Evolutionary conservation across 2,888 invertebrate genomes (phyloP), one percentile per base, ranked within the genome.

Genomic region (Melanotus villosus): DNA sequence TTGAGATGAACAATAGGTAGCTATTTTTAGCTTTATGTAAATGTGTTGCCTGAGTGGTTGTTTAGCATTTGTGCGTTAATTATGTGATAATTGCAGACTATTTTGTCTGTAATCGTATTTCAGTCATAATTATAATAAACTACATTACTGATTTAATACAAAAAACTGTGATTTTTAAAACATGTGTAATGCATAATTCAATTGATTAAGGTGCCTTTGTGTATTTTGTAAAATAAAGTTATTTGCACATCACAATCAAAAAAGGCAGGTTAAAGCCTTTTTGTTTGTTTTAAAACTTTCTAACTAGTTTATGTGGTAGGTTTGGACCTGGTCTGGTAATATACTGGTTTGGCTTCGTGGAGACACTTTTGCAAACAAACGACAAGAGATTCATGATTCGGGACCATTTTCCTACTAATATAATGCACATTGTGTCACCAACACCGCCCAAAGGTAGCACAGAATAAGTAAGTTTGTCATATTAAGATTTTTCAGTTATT

Each of bases 251-350:
- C 2, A 45, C 19, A 47, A 1, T 23, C 23, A 12, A 52, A 26
- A 10, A 41, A 26, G 50, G 32, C 21, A 18, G 56, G 2, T 45
- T 36, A n/a, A n/a, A n/a, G n/a, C n/a, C n/a, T n/a, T n/a, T n/a
- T n/a, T n/a, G n/a, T n/a, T n/a, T n/a, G n/a, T n/a, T n/a, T n/a
- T 16, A 10, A 32, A 12, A 43, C 32, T 38, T n/a, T 23, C 23
- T 52, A 52, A 32, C 32, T 6, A 23, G 1, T 18, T 56, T 60
- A 10, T 58, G 26, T 41, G 0, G 14, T 75, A 90, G 97, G 80
- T 98, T 97, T 88, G 98, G 98, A 1, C 91, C 97, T 30, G 98
- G 97, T 0, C 87, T 97, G 75, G 95, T 98, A 0, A 97, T 98
- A 75, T 98, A 98, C 83, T 98, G 98, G 98, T 95, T 96, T 87